Conservation (phyloP, 2,797 vertebrate genomes). For the Chelon auratus region DNA sequence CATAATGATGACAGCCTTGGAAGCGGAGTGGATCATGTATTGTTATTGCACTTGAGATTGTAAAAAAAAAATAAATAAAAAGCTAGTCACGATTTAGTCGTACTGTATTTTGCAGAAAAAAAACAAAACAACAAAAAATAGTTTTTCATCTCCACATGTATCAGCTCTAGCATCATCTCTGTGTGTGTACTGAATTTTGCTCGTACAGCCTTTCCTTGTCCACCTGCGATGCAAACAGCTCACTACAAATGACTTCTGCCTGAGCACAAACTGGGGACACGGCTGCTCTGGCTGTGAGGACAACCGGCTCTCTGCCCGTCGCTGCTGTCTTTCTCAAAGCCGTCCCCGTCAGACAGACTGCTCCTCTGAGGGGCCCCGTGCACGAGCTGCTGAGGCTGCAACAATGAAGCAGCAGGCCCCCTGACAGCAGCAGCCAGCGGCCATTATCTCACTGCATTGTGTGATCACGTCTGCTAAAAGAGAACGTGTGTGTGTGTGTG, state of each 20-base stretch:
- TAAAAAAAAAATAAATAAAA: neutral
- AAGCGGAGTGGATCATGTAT: neutral
- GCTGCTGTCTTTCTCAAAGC: constrained; percentile 37
- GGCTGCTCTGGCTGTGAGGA: constrained; percentile 54
- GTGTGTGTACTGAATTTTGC: neutral
- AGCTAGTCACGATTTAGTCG: neutral
- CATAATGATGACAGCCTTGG: constrained; percentile 7
- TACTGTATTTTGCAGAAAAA: neutral
- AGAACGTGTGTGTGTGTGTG: neutral
- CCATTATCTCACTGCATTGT: constrained; percentile 59
- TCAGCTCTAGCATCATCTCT: neutral
- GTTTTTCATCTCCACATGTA: neutral
- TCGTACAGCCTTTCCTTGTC: constrained; percentile 11
- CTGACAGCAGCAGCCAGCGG: constrained; percentile 44
- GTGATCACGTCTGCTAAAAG: constrained; percentile 21
- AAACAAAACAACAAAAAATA: neutral
- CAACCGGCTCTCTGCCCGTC: constrained; percentile 28
- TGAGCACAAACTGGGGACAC: constrained; percentile 51
- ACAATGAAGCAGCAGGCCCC: constrained; percentile 59
- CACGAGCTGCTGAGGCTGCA: constrained; percentile 65
- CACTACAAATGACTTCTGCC: constrained; percentile 55
- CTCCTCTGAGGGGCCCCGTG: constrained; percentile 40
- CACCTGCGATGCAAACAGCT: constrained; percentile 42
- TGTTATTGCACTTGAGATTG: neutral
- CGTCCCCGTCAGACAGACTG: constrained; percentile 17